Base-by-base conservation (phyloP, 2,888 invertebrate genomes). In the Pammene fasciana region DNA sequence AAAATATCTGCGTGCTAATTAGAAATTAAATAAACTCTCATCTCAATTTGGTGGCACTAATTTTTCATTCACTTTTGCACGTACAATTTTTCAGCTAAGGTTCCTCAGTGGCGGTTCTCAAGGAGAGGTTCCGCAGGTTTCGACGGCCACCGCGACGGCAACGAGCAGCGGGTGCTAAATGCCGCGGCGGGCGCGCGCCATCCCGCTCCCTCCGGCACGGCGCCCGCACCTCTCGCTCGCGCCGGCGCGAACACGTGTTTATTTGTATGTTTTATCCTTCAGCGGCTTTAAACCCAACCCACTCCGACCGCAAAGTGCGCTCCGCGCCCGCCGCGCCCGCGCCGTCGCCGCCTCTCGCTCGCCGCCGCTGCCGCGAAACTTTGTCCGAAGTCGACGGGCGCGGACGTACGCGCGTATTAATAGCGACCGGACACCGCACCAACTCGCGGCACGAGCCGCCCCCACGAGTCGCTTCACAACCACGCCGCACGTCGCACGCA, bases 221-320 rank as follows among this genome's bases (percentile, higher is more conserved):
- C 77, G 73, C 77, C 78, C 86, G 84, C 79, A 81, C 83, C 86
- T 93, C 93, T 93, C 93, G 86, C 90, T 93, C 93, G 93, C 93
- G 93, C 94, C 94, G 93, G 91, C 92, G 92, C 92, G 93, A 94
- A 94, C 93, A 93, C 93, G 92, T 93, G 93, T 94, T 93, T 93
- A 92, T 92, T 92, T 92, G 93, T 92, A 92, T 93, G 91, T 93
- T 94, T 91, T 93, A 89, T 94, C 94, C 94, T 94, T 94, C 94
- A 93, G 93, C 93, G 93, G 93, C 93, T 93, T 93, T 93, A 94
- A 92, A 94, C 94, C 94, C 94, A 92, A 93, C 94, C 94, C 94
- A 94, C 94, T 90, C 89, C 90, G 93, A 94, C 94, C 94, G 93
- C 94, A 94, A 94, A 94, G 93, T 92, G 89, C 93, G 91, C 91